Conservation (phyloP, 2,797 vertebrate species). For the Rachycentron canadum region DNA sequence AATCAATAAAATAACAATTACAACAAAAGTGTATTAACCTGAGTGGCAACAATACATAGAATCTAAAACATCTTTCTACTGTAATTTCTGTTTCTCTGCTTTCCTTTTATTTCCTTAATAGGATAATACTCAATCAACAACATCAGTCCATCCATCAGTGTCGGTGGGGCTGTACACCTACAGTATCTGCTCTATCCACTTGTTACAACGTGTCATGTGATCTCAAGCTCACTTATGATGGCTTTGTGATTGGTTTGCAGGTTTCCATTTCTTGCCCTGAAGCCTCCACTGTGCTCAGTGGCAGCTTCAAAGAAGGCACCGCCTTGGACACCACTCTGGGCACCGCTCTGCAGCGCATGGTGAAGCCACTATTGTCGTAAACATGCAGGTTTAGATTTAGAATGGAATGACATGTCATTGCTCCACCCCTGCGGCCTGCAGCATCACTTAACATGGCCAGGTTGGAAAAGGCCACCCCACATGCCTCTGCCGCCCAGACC, state of each 20-base stretch:
- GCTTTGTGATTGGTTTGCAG: constrained; percentile 20
- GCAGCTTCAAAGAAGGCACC: constrained; percentile 36
- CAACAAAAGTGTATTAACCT: background rate
- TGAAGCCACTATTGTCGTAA: constrained; percentile 64
- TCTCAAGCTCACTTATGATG: background rate
- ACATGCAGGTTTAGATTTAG: constrained; percentile 70
- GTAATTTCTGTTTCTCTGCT: background rate
- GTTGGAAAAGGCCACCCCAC: constrained; percentile 65
- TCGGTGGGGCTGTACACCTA: background rate
- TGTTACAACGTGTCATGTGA: background rate
- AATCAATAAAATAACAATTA: background rate
- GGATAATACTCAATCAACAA: background rate
- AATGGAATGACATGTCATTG: constrained; percentile 49
- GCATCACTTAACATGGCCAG: constrained; percentile 78
- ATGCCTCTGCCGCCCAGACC: constrained; percentile 61
- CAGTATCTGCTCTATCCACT: background rate
- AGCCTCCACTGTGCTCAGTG: background rate
- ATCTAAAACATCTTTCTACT: background rate
- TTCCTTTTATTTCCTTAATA: background rate
- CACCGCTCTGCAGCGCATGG: constrained; percentile 20
- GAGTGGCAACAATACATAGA: too few relatives aligned
- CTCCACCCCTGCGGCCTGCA: constrained; percentile 55
- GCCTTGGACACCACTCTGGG: background rate
- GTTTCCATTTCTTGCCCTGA: constrained; percentile 17
- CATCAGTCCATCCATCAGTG: background rate